Evolutionary conservation across 2,888 invertebrate species (phyloP), one percentile per base, ranked within the genome.

Genomic region (Hydriomena furcata): DNA sequence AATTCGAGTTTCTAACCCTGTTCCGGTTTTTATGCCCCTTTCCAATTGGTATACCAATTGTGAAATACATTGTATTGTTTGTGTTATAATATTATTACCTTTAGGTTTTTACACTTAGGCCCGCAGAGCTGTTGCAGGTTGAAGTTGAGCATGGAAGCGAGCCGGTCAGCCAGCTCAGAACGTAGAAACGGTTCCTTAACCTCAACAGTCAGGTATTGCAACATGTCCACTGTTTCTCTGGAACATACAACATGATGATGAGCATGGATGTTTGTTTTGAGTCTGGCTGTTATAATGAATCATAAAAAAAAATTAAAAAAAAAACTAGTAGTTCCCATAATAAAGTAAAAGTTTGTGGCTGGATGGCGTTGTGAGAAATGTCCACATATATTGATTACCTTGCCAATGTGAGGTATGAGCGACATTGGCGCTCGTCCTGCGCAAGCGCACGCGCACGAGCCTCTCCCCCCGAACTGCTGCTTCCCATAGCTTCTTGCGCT

Each of bases 101-200:
- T 97, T 54, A 98, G 91, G 80, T 95, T 95, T 84, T 97, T 96
- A 91, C 98, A 99, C 86, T 98, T 98, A 35, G 97, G 95, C 6
- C 99, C 98, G 82, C 98, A 98, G 38, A 99, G 91, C 80, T 99
- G 99, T 77, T 97, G 96, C 60, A 99, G 92, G 91, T 99, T 99
- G 84, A 98, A 99, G 88, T 99, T 99, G 62, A 99, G 92, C 99
- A 99, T 99, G 48, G 99, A 98, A 45, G 99, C 98, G 48, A 99
- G 92, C 43, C 98, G 92, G 75, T 98, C 98, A 31, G 97, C 98
- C 58, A 99, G 91, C 88, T 98, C 98, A 1, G 98, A 95, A 55
- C 97, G 93, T 66, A 98, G 92, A 90, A 99, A 99, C 30, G 99
- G 98, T 76, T 98, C 96, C 72, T 95, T 95, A 64, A 99, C 98